Base-by-base conservation (phyloP, 2,797 vertebrate species). In the Capromys pilorides region DNA sequence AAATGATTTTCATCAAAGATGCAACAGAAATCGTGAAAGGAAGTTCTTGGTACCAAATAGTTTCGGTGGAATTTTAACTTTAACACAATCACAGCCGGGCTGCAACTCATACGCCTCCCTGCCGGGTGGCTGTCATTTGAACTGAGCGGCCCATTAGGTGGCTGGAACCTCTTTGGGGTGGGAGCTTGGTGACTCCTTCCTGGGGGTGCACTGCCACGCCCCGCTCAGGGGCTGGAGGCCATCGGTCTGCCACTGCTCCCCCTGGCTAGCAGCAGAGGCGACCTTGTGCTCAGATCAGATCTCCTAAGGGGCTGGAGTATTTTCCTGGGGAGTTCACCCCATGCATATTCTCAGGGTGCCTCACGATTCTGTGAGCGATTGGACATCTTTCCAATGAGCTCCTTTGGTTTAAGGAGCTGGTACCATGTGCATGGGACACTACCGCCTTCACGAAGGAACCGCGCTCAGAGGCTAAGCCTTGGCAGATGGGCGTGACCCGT, bases 241-340 rank as follows among this genome's bases (percentile, higher is more conserved):
- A 18, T 33, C 16, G 33, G 33, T 6, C 12, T 13, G 12, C 21
- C 21, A 0, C 1, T 2, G 7, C 31, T 9, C 1, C 19, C 6
- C 24, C 31, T 19, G 13, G 5, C 2, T 3, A n/a, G 54, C 0
- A 14, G 6, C 0, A 1, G 28, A 6, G 9, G 16, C 0, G 0
- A 6, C 18, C 14, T 81, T 45, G 18, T 7, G 45, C 2, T 10
- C 26, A 57, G 22, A 11, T 21, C 39, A 6, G 59, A 10, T 12
- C 78, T 36, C 31, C 19, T 26, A 11, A 22, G 0, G 26, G n/a
- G 2, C 51, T 88, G 33, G 10, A 24, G 7, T 10, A 4, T 69
- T 36, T 59, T 22, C 39, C 81, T 36, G 16, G 86, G 61, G 64
- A 49, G 31, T 11, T 45, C 69, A 66, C n/a, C 5, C 54, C 4